These are phyloP conservation scores for Emmelina monodactyla DNA, from an alignment of 2,888 invertebrate species.

Conservation along the genomic window DNA sequence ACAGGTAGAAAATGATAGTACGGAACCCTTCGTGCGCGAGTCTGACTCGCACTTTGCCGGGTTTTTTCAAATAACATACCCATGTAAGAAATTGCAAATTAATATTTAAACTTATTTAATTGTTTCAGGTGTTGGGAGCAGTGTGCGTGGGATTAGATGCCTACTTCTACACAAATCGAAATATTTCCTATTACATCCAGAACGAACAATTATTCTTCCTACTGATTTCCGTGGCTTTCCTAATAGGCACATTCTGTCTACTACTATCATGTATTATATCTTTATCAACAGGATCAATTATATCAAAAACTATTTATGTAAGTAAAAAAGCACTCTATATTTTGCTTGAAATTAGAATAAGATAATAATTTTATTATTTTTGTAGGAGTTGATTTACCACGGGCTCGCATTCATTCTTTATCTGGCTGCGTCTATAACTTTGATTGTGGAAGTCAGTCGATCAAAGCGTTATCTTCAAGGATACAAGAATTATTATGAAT, in stretches of 20 bases:
- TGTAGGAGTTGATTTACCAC: conserved; percentile 85
- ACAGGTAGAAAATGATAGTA: no score
- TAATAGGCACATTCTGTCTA: conserved; percentile 81
- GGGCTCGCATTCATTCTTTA: conserved; percentile 76
- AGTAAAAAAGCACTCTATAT: conserved; percentile 39
- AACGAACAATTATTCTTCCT: conserved; percentile 74
- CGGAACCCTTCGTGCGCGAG: no score
- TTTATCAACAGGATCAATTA: conserved; percentile 81
- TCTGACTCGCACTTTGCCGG: no score
- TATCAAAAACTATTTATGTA: conserved; percentile 82
- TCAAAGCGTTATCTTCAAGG: conserved; percentile 32
- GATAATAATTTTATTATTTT: conserved; percentile 15
- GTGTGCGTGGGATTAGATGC: conserved; percentile 76
- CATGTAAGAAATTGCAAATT: no score
- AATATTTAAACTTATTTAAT: no score
- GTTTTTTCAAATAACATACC: no score
- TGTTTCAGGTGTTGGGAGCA: conserved; percentile 76
- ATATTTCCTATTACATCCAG: conserved; percentile 32
- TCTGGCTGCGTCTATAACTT: conserved; percentile 72
- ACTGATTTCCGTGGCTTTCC: conserved; percentile 77
- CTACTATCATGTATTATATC: conserved; percentile 79
- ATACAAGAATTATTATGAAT: conserved; percentile 69
- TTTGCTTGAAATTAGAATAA: not conserved
- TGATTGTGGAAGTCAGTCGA: conserved; percentile 72
- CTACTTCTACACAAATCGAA: conserved; percentile 61